phyloP scores from a whole-genome alignment of 2,113 vertebrate species.

The Cyprinodon variegatus region DNA sequence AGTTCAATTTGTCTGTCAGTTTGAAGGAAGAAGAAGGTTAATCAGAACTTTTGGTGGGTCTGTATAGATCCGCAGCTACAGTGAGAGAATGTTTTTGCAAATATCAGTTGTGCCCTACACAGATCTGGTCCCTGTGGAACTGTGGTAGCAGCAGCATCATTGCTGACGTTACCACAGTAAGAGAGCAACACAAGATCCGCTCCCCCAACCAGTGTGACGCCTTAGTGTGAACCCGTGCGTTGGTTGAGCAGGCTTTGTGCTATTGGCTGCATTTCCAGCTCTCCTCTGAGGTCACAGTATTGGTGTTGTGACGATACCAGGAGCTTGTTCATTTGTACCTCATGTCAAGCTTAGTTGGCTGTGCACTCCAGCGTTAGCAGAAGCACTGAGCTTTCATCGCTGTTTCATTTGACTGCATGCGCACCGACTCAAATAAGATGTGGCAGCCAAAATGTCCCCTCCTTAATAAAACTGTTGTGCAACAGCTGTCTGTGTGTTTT shows the following conservation, averaged over 20 bases:
- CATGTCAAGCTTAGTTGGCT: constrained; percentile 23
- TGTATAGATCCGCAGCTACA: neutral
- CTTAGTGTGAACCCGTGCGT: constrained; percentile 33
- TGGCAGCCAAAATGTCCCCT: neutral
- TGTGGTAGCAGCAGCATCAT: constrained; percentile 37
- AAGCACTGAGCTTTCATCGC: neutral
- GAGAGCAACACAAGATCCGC: constrained; percentile 47
- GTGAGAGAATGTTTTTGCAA: neutral
- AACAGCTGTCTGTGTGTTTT: neutral
- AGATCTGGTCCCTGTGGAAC: too few relatives aligned
- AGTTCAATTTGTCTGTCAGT: neutral
- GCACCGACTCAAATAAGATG: neutral
- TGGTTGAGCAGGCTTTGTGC: neutral
- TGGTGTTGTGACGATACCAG: constrained; percentile 26
- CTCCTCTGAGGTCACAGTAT: constrained; percentile 22
- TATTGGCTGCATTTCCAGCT: constrained; percentile 46
- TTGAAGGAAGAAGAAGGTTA: neutral
- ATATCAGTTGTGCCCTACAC: too few relatives aligned
- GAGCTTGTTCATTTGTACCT: constrained; percentile 29
- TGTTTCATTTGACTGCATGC: neutral
- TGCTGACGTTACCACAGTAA: constrained; percentile 33
- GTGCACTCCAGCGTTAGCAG: neutral
- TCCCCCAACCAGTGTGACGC: constrained; percentile 27
- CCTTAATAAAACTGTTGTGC: constrained; percentile 1
- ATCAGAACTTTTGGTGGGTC: neutral